These are phyloP conservation scores for Beaufortia kweichowensis DNA, from an alignment of 2,113 vertebrate genomes.

Conservation along the genomic window DNA sequence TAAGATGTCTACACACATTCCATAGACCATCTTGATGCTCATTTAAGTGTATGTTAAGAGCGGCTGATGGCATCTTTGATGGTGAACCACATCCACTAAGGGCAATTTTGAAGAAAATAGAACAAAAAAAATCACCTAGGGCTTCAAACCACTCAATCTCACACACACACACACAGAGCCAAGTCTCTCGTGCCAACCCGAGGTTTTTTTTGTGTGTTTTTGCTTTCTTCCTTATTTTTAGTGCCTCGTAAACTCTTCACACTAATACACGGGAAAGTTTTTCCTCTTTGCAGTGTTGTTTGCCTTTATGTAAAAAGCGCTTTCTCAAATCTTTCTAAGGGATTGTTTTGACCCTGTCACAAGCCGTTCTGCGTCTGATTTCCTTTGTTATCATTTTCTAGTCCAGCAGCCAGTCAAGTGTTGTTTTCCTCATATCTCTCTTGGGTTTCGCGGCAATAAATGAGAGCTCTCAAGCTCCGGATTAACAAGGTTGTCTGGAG, in stretches of 20 bases:
- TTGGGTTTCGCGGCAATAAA: slow-evolving; percentile 36
- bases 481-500: slow-evolving; percentile 37
- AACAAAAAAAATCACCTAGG: background rate
- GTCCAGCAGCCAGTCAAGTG: slow-evolving; percentile 29
- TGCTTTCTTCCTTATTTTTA: background rate
- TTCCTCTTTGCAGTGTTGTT: slow-evolving; percentile 2
- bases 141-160: background rate
- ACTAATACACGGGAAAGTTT: slow-evolving; percentile 2
- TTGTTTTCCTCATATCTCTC: slow-evolving; percentile 29
- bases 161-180: background rate
- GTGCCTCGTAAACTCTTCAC: background rate
- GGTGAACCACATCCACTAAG: background rate
- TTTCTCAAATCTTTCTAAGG: slow-evolving; percentile 13
- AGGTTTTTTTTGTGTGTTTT: background rate
- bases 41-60: slow-evolving; percentile 17
- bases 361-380: slow-evolving; percentile 21
- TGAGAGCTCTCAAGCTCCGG: slow-evolving; percentile 18
- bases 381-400: slow-evolving; percentile 47
- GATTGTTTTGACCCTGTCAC: slow-evolving; percentile 32
- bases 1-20: slow-evolving; percentile 9
- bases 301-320: background rate
- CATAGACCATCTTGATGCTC: slow-evolving; percentile 9
- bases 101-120: background rate
- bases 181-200: too few species aligned
- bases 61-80: background rate